A percentile compares a stretch with the other conserved stretches of the same genome.
These are phyloP conservation scores for Cathartes aura DNA, from an alignment of 2,113 vertebrate species.

Conservation along the genomic window DNA sequence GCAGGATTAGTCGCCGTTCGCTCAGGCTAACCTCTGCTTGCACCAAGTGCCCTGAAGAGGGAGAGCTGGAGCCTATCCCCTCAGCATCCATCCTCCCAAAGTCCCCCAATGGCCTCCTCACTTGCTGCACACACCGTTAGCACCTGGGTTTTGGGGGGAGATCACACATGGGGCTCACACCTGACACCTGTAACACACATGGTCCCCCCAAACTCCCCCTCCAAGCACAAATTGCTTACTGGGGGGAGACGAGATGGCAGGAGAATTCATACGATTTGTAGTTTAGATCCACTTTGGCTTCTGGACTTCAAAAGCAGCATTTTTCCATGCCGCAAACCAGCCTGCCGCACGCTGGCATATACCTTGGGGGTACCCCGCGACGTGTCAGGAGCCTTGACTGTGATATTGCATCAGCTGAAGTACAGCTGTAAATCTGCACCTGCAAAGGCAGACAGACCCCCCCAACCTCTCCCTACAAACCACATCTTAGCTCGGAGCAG, in stretches of 20 bases:
- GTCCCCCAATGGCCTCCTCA: fast-evolving
- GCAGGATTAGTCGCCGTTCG: fast-evolving
- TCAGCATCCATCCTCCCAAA: not conserved
- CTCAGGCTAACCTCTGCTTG: not conserved
- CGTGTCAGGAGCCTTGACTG: not conserved
- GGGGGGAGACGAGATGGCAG: fast-evolving
- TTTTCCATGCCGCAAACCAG: not conserved
- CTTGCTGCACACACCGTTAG: not conserved
- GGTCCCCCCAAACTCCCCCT: fast-evolving
- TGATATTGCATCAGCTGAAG: not conserved
- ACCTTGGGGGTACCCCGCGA: not conserved
- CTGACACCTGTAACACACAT: not conserved
- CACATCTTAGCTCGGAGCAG: not conserved
- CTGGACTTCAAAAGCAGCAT: not conserved
- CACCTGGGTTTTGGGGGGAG: not conserved
- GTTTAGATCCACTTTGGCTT: not conserved
- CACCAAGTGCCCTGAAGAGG: slow-evolving; percentile 41
- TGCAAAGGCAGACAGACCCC: not conserved
- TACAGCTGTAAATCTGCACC: not conserved
- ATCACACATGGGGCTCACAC: not conserved
- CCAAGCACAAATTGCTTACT: not conserved
- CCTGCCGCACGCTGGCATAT: fast-evolving
- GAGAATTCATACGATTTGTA: not conserved
- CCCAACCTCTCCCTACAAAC: not conserved
- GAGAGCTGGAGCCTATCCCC: slow-evolving; percentile 18